Evolutionary conservation across 2,888 invertebrate genomes (phyloP).

Genomic region (Dryobota labecula): DNA sequence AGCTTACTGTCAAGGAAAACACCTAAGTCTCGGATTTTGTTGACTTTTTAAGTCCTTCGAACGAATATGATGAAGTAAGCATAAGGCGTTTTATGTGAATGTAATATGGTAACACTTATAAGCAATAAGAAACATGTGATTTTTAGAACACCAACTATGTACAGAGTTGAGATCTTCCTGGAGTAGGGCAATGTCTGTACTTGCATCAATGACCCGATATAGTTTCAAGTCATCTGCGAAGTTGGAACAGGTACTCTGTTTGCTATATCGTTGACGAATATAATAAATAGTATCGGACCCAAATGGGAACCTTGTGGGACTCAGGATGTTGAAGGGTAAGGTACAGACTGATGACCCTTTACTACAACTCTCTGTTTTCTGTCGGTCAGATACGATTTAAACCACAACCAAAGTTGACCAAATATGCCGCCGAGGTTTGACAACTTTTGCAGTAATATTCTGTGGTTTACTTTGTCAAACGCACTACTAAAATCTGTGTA

Average conservation of each 20-base stretch:
- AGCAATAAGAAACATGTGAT: not conserved
- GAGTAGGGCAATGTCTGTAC: not conserved
- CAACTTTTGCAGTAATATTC: not conserved
- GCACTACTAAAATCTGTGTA: too few relatives aligned
- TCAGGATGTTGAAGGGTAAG: not conserved
- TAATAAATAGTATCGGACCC: not conserved
- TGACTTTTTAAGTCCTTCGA: not conserved
- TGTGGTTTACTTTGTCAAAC: too few relatives aligned
- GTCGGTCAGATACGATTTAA: not conserved
- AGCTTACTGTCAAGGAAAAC: too few relatives aligned
- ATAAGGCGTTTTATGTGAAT: too few relatives aligned
- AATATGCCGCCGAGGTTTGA: not conserved
- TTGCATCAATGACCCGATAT: not conserved
- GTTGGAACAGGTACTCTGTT: not conserved
- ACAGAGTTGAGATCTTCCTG: not conserved
- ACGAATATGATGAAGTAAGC: too few relatives aligned
- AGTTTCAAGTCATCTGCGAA: not conserved
- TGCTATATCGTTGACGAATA: too few relatives aligned
- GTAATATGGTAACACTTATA: not conserved
- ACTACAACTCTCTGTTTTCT: slow-evolving; percentile 13
- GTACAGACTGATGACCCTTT: not conserved
- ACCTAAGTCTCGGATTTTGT: too few relatives aligned
- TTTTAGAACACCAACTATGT: not conserved
- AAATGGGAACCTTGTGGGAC: slow-evolving; percentile 5
- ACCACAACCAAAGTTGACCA: slow-evolving; percentile 2